A percentile compares a stretch with the other conserved stretches of the same genome.
These are phyloP conservation scores for Paradisaea rubra DNA, from an alignment of 2,113 vertebrate genomes.

Conservation along the genomic window DNA sequence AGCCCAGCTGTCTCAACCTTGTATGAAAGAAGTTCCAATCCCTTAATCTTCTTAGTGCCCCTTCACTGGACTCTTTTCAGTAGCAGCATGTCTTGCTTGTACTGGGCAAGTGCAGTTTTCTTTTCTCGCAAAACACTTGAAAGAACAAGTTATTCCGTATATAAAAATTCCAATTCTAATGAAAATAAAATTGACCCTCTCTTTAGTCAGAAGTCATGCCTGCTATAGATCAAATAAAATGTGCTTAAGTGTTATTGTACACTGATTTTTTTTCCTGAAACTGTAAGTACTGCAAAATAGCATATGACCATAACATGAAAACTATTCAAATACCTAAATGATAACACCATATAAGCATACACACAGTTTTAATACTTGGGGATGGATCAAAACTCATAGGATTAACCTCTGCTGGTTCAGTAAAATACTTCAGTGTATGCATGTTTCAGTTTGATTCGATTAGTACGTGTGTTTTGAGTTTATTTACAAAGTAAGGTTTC, in stretches of 20 bases:
- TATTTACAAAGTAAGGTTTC: not conserved
- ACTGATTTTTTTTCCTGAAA: not conserved
- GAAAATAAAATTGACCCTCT: not conserved
- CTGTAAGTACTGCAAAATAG: not conserved
- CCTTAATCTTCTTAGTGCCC: not conserved
- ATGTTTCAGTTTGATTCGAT: not conserved
- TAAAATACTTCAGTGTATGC: not conserved
- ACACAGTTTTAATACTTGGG: not conserved
- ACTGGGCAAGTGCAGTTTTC: not conserved
- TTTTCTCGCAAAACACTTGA: not conserved
- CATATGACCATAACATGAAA: not conserved
- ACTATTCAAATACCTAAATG: not conserved
- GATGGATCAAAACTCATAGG: not conserved
- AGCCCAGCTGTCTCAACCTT: not conserved
- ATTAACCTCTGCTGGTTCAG: not conserved
- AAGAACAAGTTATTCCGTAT: not conserved
- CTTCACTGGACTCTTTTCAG: not conserved
- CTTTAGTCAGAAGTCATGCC: not conserved
- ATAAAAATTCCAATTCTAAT: not conserved
- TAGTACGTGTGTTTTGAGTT: not conserved
- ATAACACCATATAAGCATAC: not conserved
- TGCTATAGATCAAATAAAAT: not conserved
- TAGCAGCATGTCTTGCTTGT: not conserved
- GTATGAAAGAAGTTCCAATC: not conserved
- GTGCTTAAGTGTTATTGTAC: not conserved